phyloP scores from a whole-genome alignment of 1,140 invertebrate genomes.

The Solen grandis region DNA sequence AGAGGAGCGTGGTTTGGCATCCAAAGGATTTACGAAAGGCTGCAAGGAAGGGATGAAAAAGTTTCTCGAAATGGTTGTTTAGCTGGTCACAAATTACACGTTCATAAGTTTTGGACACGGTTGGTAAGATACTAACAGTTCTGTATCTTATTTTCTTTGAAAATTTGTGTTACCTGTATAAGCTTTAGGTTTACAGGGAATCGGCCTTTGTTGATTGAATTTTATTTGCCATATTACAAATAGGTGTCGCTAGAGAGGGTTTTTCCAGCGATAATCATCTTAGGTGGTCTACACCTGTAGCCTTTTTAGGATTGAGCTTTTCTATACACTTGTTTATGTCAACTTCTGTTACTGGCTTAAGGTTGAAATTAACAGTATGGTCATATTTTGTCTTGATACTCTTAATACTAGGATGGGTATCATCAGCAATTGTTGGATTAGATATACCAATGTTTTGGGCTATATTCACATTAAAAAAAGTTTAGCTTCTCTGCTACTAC shows the following conservation, averaged over 20 bases:
- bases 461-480: constrained; percentile 20
- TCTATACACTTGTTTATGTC: not conserved
- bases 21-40: not conserved
- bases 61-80: not conserved
- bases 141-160: constrained; percentile 28
- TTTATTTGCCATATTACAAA: constrained; percentile 19
- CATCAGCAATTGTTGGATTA: constrained; percentile 35
- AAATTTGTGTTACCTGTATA: constrained; percentile 16
- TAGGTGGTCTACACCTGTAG: constrained; percentile 40
- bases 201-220: not conserved
- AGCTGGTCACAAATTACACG: constrained; percentile 18
- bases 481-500: constrained; percentile 45
- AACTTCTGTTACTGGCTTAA: not conserved
- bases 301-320: constrained; percentile 53
- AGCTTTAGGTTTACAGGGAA: constrained; percentile 41
- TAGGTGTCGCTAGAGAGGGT: constrained; percentile 1
- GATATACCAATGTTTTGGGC: constrained; percentile 28
- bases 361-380: not conserved
- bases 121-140: constrained; percentile 15
- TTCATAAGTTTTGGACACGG: constrained; percentile 18
- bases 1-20: constrained; percentile 17
- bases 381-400: constrained; percentile 25
- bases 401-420: constrained; percentile 23
- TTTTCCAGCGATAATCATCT: constrained; percentile 24
- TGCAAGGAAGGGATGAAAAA: too few species aligned